A percentile compares a stretch with the other conserved stretches of the same genome.
These are phyloP conservation scores for Timema cristinae DNA, from an alignment of 2,888 invertebrate genomes.

Conservation along the genomic window DNA sequence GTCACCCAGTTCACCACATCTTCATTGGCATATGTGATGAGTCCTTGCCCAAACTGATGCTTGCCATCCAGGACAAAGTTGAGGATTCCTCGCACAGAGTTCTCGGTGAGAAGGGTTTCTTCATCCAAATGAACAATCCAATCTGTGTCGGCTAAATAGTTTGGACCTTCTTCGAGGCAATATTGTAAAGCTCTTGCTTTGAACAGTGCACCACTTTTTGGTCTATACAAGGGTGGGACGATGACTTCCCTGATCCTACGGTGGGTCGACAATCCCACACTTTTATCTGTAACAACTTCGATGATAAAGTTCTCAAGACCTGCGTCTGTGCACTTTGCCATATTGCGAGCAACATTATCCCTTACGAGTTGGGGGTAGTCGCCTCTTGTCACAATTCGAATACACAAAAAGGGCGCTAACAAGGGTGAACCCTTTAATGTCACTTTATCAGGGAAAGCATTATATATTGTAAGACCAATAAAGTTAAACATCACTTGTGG, in stretches of 20 bases:
- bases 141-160: slow-evolving; percentile 77
- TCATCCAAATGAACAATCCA: slow-evolving; percentile 98
- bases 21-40: slow-evolving; percentile 95
- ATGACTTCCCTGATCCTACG: slow-evolving; percentile 82
- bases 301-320: slow-evolving; percentile 94
- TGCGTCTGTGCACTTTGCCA: slow-evolving; percentile 81
- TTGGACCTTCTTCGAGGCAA: slow-evolving; percentile 87
- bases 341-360: slow-evolving; percentile 79
- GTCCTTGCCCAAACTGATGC: slow-evolving; percentile 92
- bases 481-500: slow-evolving; percentile 89
- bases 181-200: slow-evolving; percentile 94
- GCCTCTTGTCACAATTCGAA: slow-evolving; percentile 90
- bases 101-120: slow-evolving; percentile 90
- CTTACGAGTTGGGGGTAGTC: slow-evolving; percentile 89
- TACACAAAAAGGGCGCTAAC: slow-evolving; percentile 89
- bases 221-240: slow-evolving; percentile 80
- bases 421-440: slow-evolving; percentile 84
- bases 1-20: slow-evolving; percentile 96
- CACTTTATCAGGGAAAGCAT: slow-evolving; percentile 92
- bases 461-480: slow-evolving; percentile 80
- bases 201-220: slow-evolving; percentile 88
- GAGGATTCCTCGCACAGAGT: slow-evolving; percentile 82
- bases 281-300: slow-evolving; percentile 93
- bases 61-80: slow-evolving; percentile 94
- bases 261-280: slow-evolving; percentile 66